These are phyloP conservation scores for Capromys pilorides DNA, from an alignment of 2,797 vertebrate species.

Conservation along the genomic window DNA sequence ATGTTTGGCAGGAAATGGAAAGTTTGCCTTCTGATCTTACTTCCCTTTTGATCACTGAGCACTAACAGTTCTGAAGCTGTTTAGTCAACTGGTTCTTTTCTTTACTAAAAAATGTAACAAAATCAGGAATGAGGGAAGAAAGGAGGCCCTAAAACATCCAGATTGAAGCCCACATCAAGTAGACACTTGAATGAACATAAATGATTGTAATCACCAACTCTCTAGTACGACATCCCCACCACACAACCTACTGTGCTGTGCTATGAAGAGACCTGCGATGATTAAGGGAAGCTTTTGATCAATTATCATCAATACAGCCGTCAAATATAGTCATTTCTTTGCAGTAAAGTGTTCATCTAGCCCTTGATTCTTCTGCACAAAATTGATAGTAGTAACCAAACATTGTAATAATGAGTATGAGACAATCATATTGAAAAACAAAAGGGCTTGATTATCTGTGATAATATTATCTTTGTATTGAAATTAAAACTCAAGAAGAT, in stretches of 20 bases:
- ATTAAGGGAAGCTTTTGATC: not conserved
- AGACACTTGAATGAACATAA: too few relatives aligned
- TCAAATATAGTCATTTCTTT: not conserved
- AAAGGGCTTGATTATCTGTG: not conserved
- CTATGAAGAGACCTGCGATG: not conserved
- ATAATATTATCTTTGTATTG: not conserved
- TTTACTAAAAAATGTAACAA: conserved; percentile 12
- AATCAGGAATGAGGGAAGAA: not conserved
- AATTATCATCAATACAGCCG: not conserved
- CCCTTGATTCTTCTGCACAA: not conserved
- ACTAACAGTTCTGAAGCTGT: not conserved
- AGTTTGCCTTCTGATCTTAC: not conserved
- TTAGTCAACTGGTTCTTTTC: not conserved
- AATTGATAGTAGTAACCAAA: not conserved
- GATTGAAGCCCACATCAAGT: not conserved
- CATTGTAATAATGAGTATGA: not conserved
- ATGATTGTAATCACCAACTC: not conserved
- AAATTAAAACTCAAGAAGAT: not conserved
- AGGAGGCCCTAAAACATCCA: not conserved
- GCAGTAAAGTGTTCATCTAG: not conserved
- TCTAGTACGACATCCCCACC: not conserved
- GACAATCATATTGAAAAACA: not conserved
- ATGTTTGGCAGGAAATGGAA: not conserved
- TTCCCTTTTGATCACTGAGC: conserved; percentile 52
- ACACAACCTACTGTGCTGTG: not conserved